Evolutionary conservation across 2,888 invertebrate genomes (phyloP), one percentile per base, ranked within the genome.

Genomic region (Papilio gigon): DNA sequence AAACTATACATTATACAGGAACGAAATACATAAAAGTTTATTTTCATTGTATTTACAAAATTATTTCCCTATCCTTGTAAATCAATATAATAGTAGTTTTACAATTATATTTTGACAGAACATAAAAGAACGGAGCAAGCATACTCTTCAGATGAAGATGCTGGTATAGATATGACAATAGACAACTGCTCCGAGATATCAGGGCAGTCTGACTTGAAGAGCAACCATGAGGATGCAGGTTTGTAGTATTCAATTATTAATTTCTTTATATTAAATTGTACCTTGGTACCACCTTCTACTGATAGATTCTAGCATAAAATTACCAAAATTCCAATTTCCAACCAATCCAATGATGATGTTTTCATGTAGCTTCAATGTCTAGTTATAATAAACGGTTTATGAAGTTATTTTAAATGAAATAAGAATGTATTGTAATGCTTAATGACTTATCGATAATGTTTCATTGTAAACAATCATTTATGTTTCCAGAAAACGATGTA

Each of bases 171-270:
- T 70, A 88, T 90, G 85, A 96, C 95, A 11, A 90, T 94, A 76
- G 97, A 97, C 86, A 97, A 97, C 84, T 95, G 93, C 74, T 97
- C 97, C 74, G 94, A 97, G 71, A 94, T 94, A 76, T 98, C 97
- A 71, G 94, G 93, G 35, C 93, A 94, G 75, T 97, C 97, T 0
- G 97, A 98, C 79, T 94, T 93, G 73, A 93, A 93, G 75, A 96
- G 95, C 81, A 88, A 93, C 75, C 86, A 93, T 56, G 95, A 94
- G 69, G 94, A 94, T 42, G 82, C 84, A 79, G 92, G 92, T 92
- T 78, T 60, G 61, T 35, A 40, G 27, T 65, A 60, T 67, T 58
- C 53, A 50, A 25, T n/a, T 42, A 30, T 59, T 62, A 53, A 47
- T 40, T 66, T 62, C 53, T 58, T 40, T 44, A 53, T 60, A 50